These are phyloP conservation scores for Microcebus murinus DNA, from an alignment of 2,113 vertebrate genomes.

Conservation along the genomic window DNA sequence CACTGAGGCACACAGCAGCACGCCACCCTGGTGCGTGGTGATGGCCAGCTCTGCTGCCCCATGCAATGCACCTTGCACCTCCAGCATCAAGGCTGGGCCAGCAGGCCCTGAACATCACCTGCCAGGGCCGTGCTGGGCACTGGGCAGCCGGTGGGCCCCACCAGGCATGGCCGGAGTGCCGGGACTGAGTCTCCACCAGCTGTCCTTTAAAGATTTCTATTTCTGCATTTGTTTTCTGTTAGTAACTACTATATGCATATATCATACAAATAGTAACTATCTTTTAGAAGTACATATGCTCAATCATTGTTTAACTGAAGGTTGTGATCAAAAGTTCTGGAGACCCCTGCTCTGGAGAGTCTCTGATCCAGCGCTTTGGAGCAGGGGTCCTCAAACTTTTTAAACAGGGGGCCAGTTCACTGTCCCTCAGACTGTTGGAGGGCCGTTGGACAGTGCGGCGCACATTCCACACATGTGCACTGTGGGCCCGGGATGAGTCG, in stretches of 20 bases:
- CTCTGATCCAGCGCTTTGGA: not conserved
- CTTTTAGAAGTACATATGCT: not conserved
- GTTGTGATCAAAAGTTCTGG: not conserved
- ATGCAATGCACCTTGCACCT: slow-evolving; percentile 78
- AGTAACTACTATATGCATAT: not conserved
- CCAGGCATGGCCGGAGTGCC: not conserved
- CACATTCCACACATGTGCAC: no score
- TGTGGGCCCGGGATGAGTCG: no score
- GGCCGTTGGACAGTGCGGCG: no score
- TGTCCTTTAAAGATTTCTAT: not conserved
- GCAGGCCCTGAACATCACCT: not conserved
- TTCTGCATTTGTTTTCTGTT: not conserved
- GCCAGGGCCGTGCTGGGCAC: not conserved
- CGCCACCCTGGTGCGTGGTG: slow-evolving; percentile 90
- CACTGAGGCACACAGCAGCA: slow-evolving; percentile 94
- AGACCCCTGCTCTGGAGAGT: not conserved
- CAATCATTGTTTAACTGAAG: not conserved
- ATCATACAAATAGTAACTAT: not conserved
- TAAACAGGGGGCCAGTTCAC: no score
- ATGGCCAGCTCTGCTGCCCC: slow-evolving; percentile 91
- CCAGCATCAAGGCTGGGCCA: not conserved
- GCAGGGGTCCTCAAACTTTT: no score
- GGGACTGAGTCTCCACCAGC: not conserved
- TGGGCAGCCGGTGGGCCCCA: not conserved
- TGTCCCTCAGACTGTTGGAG: no score